Conservation (phyloP, 2,888 invertebrate species). For the Sphaerophoria rueppellii region DNA sequence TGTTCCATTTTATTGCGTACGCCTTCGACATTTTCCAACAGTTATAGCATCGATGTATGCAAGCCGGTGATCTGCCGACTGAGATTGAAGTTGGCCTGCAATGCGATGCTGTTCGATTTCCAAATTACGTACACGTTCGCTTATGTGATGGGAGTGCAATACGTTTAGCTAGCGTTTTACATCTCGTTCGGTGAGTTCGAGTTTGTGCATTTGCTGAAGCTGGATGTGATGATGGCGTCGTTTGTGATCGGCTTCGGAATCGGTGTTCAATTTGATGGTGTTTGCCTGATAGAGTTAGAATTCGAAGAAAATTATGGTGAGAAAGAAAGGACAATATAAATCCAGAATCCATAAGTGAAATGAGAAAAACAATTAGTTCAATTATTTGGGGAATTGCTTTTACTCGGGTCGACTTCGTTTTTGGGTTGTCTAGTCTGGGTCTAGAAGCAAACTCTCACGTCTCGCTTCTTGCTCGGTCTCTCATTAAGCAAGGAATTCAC, state of each 20-base stretch:
- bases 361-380: constrained; percentile 41
- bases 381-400: constrained; percentile 6
- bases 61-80: constrained; percentile 86
- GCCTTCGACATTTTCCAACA: constrained; percentile 90
- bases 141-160: constrained; percentile 85
- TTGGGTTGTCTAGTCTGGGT: too few species aligned
- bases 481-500: constrained; percentile 45
- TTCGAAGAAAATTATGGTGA: constrained; percentile 26
- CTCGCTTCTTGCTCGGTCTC: too few species aligned
- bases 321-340: constrained; percentile 1
- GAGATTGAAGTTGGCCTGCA: constrained; percentile 85
- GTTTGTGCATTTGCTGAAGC: constrained; percentile 86
- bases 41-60: constrained; percentile 89
- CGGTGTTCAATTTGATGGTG: constrained; percentile 74
- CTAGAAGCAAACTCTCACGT: too few species aligned
- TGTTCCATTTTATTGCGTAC: constrained; percentile 91
- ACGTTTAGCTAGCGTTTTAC: constrained; percentile 85
- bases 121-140: constrained; percentile 83
- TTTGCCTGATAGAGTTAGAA: constrained; percentile 53
- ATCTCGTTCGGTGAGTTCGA: constrained; percentile 85
- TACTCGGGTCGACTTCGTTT: not conserved
- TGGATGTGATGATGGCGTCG: constrained; percentile 85
- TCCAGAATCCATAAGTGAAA: constrained; percentile 11
- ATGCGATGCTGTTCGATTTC: constrained; percentile 85
- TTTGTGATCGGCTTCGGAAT: constrained; percentile 80